Base-by-base conservation (phyloP, 2,113 vertebrate species). In the Dromas ardeola region DNA sequence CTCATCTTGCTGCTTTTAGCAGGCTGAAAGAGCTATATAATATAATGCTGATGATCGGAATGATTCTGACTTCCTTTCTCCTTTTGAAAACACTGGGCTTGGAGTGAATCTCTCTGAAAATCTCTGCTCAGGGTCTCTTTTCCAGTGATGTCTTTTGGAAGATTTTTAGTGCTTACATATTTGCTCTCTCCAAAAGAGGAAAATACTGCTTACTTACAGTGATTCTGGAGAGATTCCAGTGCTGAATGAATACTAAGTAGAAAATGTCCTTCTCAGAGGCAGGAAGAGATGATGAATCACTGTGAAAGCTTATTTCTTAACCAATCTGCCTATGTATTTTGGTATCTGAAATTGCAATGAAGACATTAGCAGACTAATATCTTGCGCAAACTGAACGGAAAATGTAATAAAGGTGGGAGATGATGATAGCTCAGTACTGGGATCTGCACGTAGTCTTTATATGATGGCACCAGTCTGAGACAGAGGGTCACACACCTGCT, bases 231-330 rank as follows among this genome's bases (percentile, higher is more conserved):
- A 69, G 62, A 5, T 32, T 93, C 90, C 96, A 92, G 88, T 6
- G 0, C 70, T 25, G 71, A 25, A 16, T 76, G 91, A 92, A 91
- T 90, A 20, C 59, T 55, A 16, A 93, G 71, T 15, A 91, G 94
- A 67, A 92, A 92, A 82, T 63, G 77, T 76, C 88, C 82, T 85
- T 83, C 91, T 94, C 45, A 18, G 85, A 92, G 90, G 77, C 92
- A 97, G 78, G 87, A 91, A 55, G 87, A 58, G 62, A 49, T 74
- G 92, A 88, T 95, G 95, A 91, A 91, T 96, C 86, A 67, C 78
- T 23, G 43, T 15, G 65, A 58, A 80, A 90, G 59, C 32, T 74
- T 73, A 73, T 80, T 90, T 85, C 82, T 93, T 90, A 82, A 90
- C 83, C 83, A 66, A 36, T 84, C 86, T 86, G 82, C 85, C 83